Evolutionary conservation across 2,113 vertebrate genomes (phyloP), one percentile per base, ranked within the genome.

Genomic region (Psophia crepitans): DNA sequence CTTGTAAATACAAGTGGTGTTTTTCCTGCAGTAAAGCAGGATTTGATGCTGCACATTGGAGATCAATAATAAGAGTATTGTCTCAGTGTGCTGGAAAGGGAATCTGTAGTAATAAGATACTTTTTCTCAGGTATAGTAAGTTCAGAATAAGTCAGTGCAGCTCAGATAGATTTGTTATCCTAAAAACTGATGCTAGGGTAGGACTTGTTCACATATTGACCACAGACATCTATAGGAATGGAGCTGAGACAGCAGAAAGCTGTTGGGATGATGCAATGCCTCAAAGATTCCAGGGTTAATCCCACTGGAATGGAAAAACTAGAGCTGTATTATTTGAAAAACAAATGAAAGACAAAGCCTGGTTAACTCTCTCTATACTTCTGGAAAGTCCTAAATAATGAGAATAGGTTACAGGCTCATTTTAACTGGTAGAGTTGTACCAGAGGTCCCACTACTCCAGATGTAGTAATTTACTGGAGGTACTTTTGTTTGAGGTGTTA

Each of bases 281-380:
- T 95, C 74, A 82, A 78, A 83, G 81, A 91, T 94, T 89, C 70
- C 78, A 49, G 77, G 70, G 49, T 85, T 90, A 95, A 89, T 97
- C 53, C 88, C 53, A 41, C 19, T 84, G 64, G 85, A 92, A 87
- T 75, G 57, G 69, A 39, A 80, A 93, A 95, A 66, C 35, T 68
- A 37, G 39, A 76, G 35, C 68, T 88, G 60, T 58, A n/a, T 93
- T 92, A 81, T 81, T 84, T 92, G 64, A 63, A 87, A 94, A 94
- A 79, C 74, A 65, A 89, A 68, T 71, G 69, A 84, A 87, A 87
- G 81, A n/a, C 51, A 94, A 78, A 71, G 28, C 53, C 14, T 7
- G 10, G 35, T 87, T 94, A 96, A 87, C 74, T 68, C 41, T 68
- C 41, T 87, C 69, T 18, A 27, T 60, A 51, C 2, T 91, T 84